These are phyloP conservation scores for Homalodisca vitripennis DNA, from an alignment of 1,140 invertebrate species.

Conservation along the genomic window DNA sequence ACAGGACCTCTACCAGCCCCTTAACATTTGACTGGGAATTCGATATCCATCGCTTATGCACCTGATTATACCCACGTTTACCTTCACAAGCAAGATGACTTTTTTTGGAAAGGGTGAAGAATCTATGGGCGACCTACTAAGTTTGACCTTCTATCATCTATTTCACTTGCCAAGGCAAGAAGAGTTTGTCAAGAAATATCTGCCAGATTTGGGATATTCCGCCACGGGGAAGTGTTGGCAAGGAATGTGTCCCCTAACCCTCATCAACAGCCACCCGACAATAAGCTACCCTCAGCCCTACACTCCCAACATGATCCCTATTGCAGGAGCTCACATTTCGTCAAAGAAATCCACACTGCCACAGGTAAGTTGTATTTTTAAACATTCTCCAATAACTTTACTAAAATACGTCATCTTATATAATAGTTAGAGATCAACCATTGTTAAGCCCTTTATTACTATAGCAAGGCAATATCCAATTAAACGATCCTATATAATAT, in stretches of 20 bases:
- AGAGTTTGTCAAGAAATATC: neutral
- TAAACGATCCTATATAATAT: too few relatives aligned
- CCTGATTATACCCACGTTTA: too few relatives aligned
- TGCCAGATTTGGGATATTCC: conserved; percentile 33
- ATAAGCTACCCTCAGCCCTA: conserved; percentile 49
- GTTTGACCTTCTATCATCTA: neutral
- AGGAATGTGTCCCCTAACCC: conserved; percentile 46
- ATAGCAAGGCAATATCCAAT: too few relatives aligned
- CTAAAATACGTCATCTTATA: too few relatives aligned
- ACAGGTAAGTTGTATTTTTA: too few relatives aligned
- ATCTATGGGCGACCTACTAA: conserved; percentile 21
- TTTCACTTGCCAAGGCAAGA: neutral
- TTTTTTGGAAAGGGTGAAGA: conserved; percentile 57
- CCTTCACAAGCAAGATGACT: conserved; percentile 52
- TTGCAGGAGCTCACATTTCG: conserved; percentile 57
- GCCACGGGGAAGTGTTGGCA: conserved; percentile 40
- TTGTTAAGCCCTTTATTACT: too few relatives aligned
- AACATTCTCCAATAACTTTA: too few relatives aligned
- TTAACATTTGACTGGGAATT: too few relatives aligned
- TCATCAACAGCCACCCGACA: conserved; percentile 53
- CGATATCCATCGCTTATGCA: too few relatives aligned
- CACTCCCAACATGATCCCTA: conserved; percentile 55
- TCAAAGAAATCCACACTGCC: conserved; percentile 43
- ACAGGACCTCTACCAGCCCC: too few relatives aligned
- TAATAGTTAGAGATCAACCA: too few relatives aligned